Conservation (phyloP, 2,113 vertebrate genomes). For the Beaufortia kweichowensis region DNA sequence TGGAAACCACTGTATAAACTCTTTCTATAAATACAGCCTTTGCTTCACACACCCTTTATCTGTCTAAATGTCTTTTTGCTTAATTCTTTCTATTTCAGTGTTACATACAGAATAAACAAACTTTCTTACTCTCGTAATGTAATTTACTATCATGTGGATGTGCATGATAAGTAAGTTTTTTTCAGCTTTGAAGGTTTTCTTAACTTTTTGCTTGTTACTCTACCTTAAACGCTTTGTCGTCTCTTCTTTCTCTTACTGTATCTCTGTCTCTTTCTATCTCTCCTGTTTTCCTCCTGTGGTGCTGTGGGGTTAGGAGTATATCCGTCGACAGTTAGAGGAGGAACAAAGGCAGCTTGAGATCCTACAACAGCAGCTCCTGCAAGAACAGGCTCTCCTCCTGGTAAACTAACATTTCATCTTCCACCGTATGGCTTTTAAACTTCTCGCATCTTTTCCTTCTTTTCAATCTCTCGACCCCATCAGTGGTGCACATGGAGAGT, state of each 20-base stretch:
- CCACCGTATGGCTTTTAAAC: slow-evolving; percentile 1
- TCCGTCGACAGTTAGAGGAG: slow-evolving; percentile 99
- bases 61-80: no score
- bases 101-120: not conserved
- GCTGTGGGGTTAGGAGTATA: slow-evolving; percentile 88
- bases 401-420: slow-evolving; percentile 74
- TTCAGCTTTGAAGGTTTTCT: not conserved
- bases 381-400: slow-evolving; percentile 99
- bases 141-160: no score
- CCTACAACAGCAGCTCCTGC: slow-evolving; percentile 98
- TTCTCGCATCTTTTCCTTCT: not conserved
- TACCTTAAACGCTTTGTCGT: slow-evolving; percentile 25
- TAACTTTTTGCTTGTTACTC: slow-evolving; percentile 28
- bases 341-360: slow-evolving; percentile 99
- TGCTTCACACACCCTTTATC: no score
- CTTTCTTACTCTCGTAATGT: not conserved
- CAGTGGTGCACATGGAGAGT: slow-evolving; percentile 24
- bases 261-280: slow-evolving; percentile 23
- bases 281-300: slow-evolving; percentile 50
- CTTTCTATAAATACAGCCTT: no score
- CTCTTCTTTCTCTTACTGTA: slow-evolving; percentile 35
- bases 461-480: slow-evolving; percentile 17
- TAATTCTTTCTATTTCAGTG: no score
- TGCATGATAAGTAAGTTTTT: not conserved
- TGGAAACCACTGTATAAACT: not conserved